phyloP scores from a whole-genome alignment of 2,797 vertebrate species.

The Tapirus indicus region DNA sequence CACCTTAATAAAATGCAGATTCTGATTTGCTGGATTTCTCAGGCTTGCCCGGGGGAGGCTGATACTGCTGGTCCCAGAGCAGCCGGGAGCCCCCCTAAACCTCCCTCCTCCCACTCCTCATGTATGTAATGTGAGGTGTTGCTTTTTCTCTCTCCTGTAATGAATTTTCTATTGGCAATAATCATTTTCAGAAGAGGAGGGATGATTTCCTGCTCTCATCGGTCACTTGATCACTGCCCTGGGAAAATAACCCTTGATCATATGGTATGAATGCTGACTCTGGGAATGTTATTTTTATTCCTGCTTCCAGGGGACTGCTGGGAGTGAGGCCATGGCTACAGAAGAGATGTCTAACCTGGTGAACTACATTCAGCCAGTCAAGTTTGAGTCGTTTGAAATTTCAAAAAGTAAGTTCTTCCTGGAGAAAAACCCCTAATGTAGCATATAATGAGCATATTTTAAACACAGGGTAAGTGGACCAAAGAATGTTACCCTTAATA shows the following conservation, averaged over 20 bases:
- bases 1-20: not conserved
- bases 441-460: not conserved
- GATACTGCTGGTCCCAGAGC: not conserved
- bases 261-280: not conserved
- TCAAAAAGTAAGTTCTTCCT: slow-evolving; percentile 95
- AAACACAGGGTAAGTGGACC: not conserved
- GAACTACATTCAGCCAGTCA: slow-evolving; percentile 98
- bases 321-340: slow-evolving; percentile 97
- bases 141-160: not conserved
- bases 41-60: not conserved
- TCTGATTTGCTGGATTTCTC: not conserved
- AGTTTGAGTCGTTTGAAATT: slow-evolving; percentile 96
- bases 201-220: not conserved
- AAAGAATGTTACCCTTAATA: not conserved
- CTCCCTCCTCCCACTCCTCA: too few relatives aligned
- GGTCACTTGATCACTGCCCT: not conserved
- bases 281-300: not conserved
- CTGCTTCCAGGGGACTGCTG: slow-evolving; percentile 94
- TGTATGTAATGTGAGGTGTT: not conserved
- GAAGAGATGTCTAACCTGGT: slow-evolving; percentile 99
- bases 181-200: not conserved
- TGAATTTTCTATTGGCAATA: not conserved
- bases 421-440: not conserved
- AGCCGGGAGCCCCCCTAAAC: too few relatives aligned
- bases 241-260: not conserved